These are phyloP conservation scores for Blastobasis adustella DNA, from an alignment of 2,888 invertebrate genomes.

Conservation along the genomic window DNA sequence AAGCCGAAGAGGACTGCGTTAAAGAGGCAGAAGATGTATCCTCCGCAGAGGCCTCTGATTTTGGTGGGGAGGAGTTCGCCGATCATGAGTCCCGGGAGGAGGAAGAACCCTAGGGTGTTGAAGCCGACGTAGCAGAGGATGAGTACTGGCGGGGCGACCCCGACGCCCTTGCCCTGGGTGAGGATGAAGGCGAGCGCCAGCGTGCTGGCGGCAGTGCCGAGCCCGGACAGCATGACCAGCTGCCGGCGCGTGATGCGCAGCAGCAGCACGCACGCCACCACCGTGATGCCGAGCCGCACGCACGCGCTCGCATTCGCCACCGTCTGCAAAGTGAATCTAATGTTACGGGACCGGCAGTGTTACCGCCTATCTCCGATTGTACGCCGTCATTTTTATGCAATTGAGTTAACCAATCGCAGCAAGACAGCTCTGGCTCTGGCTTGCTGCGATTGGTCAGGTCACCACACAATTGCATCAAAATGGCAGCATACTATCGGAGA, in stretches of 20 bases:
- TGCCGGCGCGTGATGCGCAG: slow-evolving; percentile 78
- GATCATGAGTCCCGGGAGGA: slow-evolving; percentile 83
- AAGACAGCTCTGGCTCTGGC: too few species aligned
- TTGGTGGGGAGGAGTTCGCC: slow-evolving; percentile 84
- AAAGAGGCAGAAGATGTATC: slow-evolving; percentile 82
- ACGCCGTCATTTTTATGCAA: too few species aligned
- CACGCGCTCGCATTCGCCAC: slow-evolving; percentile 82
- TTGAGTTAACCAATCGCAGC: too few species aligned
- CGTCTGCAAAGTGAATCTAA: slow-evolving; percentile 31
- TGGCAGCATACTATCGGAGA: too few species aligned
- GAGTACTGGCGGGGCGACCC: slow-evolving; percentile 39
- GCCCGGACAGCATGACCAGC: slow-evolving; percentile 79
- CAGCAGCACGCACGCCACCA: slow-evolving; percentile 79
- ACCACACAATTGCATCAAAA: too few species aligned
- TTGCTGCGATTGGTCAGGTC: too few species aligned
- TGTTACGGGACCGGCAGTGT: too few species aligned
- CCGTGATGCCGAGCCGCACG: slow-evolving; percentile 78
- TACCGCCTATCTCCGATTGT: too few species aligned
- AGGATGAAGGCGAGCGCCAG: slow-evolving; percentile 67
- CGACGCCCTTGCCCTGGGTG: slow-evolving; percentile 34
- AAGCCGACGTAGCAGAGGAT: slow-evolving; percentile 82
- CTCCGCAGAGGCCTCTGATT: slow-evolving; percentile 83
- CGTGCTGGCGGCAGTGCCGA: slow-evolving; percentile 79
- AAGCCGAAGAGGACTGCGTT: slow-evolving; percentile 80
- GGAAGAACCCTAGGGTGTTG: slow-evolving; percentile 83